phyloP scores from a whole-genome alignment of 2,797 vertebrate genomes.

The Echeneis naucrates region DNA sequence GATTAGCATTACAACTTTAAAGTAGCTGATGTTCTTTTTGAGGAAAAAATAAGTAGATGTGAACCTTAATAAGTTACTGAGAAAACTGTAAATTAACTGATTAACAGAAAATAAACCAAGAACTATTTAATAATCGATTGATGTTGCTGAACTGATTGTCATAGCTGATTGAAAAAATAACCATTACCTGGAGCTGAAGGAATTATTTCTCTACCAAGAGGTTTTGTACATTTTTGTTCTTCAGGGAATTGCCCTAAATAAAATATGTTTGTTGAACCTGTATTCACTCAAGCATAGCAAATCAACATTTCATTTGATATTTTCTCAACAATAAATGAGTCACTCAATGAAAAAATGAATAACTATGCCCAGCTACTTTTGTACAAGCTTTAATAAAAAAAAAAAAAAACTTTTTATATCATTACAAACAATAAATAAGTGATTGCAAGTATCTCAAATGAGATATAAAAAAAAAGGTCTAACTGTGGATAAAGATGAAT shows the following conservation, averaged over 20 bases:
- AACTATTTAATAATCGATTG: background rate
- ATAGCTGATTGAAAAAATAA: background rate
- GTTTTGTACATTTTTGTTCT: no score
- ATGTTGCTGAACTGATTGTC: background rate
- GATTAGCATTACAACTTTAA: no score
- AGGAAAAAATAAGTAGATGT: background rate
- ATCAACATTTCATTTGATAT: background rate
- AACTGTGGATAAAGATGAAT: constrained; percentile 5
- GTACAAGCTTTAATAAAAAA: constrained; percentile 5
- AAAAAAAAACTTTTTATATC: background rate
- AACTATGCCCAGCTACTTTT: background rate
- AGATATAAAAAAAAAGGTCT: constrained; percentile 25
- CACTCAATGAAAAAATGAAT: background rate
- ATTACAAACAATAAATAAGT: constrained; percentile 68
- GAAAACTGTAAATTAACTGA: no score
- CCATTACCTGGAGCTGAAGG: no score
- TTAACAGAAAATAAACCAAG: background rate
- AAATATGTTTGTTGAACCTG: background rate
- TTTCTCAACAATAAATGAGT: background rate
- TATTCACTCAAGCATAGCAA: background rate
- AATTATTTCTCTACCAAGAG: no score
- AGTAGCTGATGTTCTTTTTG: no score
- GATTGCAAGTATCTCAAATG: constrained; percentile 12
- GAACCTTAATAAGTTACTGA: background rate
- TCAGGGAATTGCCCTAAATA: no score